Percentiles rank a stretch among this genome's conserved stretches.
phyloP scores from a whole-genome alignment of 2,888 invertebrate species.

The Rhamnusium bicolor region DNA sequence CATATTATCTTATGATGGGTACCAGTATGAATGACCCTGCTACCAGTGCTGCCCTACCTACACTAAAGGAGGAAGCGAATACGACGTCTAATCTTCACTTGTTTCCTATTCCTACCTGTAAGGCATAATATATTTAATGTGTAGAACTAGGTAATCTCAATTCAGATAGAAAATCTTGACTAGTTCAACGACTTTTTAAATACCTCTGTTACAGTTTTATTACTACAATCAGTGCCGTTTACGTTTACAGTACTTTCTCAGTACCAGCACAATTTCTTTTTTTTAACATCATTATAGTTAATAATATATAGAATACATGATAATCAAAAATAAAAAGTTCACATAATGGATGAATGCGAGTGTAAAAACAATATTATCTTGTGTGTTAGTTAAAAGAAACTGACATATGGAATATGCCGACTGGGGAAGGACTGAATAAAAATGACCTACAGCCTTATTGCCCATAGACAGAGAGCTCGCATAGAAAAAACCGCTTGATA shows the following conservation, averaged over 20 bases:
- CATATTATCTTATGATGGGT: background rate
- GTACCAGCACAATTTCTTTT: background rate
- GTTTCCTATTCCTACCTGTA: constrained; percentile 4
- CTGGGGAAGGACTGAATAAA: no score
- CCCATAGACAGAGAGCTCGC: no score
- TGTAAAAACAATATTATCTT: no score
- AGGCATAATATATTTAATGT: constrained; percentile 11
- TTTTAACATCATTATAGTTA: no score
- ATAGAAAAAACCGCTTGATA: no score
- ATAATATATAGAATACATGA: no score
- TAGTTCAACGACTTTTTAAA: constrained; percentile 32
- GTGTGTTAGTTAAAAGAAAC: no score
- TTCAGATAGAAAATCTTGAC: constrained; percentile 33
- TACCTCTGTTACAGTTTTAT: background rate
- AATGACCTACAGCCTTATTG: no score
- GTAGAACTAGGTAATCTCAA: constrained; percentile 32
- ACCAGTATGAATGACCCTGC: constrained; percentile 1
- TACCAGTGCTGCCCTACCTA: constrained; percentile 9
- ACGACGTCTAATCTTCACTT: background rate
- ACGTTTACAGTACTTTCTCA: constrained; percentile 1
- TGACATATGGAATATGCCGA: no score
- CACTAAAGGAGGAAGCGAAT: background rate
- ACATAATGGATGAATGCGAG: no score
- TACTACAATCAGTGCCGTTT: constrained; percentile 1
- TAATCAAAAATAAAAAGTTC: no score